Evolutionary conservation across 1,140 invertebrate genomes (phyloP), one percentile per base, ranked within the genome.

Genomic region (Sarcophaga bullata): DNA sequence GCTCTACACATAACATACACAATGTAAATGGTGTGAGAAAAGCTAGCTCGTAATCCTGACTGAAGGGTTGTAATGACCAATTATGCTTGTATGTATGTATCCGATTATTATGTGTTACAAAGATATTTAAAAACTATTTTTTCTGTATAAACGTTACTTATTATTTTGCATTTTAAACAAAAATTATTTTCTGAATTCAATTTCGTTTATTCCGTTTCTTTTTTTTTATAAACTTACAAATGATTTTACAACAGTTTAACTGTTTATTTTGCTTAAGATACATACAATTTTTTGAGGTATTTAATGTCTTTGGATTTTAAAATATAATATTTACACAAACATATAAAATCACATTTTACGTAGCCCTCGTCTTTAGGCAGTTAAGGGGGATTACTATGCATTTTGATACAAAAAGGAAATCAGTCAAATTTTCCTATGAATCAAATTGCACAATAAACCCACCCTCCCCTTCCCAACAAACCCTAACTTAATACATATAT

Each of bases 161-260:
- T 2, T 37, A 37, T 1, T 2, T 4, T 37, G 25, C 25, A 37
- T 37, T 37, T 37, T 37, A 37, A 37, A 37, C 25, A 37, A 37
- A 2, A 2, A 2, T 37, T 37, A 2, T 37, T 37, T 37, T 37
- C 4, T 4, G 62, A 19, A 19, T 68, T 68, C n/a, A 3, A n/a
- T 7, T 68, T 68, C 17, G 17, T 68, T 68, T 19, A 62, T 62
- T 62, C 25, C 25, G 25, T 62, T 62, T 15, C n/a, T 7, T 62
- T 62, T 68, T 68, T 68, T 68, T 68, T 19, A 68, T 19, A 68
- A 68, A 68, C n/a, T 25, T 68, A 19, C 62, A 13, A 58, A 68
- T 19, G 19, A 68, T 68, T 68, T 17, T 68, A 68, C 17, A 68
- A 68, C 62, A 68, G 62, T 68, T 68, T 68, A 68, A 68, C 62